Evolutionary conservation across 2,797 vertebrate species (phyloP).

Genomic region (Danio jaintianensis): DNA sequence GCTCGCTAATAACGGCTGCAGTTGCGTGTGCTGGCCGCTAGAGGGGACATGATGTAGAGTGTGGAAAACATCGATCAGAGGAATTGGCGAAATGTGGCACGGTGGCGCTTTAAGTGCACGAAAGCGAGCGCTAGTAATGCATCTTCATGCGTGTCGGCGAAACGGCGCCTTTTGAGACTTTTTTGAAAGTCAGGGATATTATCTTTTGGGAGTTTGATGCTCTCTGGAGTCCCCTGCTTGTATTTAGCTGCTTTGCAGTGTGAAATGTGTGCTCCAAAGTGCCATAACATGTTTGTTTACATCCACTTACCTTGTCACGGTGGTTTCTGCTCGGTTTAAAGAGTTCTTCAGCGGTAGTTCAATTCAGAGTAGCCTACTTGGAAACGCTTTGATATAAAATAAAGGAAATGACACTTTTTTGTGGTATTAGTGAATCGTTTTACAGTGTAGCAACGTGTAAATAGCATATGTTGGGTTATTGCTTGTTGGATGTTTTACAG

Average conservation of each 20-base stretch:
- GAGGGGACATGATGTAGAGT: constrained; percentile 74
- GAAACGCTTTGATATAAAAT: not conserved
- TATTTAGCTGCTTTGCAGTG: not conserved
- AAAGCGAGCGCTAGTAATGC: constrained; percentile 8
- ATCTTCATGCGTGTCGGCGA: not conserved
- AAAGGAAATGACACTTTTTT: not conserved
- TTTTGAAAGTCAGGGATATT: not conserved
- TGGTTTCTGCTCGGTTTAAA: not conserved
- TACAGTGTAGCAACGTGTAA: not conserved
- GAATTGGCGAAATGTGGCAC: constrained; percentile 66
- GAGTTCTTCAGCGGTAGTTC: not conserved
- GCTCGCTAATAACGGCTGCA: constrained; percentile 75
- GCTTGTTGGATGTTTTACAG: not conserved
- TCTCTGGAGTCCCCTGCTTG: not conserved
- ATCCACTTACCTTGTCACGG: not conserved
- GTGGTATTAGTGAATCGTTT: not conserved
- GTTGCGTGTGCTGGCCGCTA: constrained; percentile 77
- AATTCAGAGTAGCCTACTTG: not conserved
- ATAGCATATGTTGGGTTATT: not conserved
- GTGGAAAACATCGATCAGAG: constrained; percentile 68
- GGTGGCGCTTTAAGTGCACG: constrained; percentile 51
- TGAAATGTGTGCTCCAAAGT: not conserved
- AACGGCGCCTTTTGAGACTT: not conserved
- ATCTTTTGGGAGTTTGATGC: not conserved
- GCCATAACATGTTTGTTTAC: not conserved